Conservation (phyloP, 1,140 invertebrate genomes). For the Drosophila littoralis region DNA sequence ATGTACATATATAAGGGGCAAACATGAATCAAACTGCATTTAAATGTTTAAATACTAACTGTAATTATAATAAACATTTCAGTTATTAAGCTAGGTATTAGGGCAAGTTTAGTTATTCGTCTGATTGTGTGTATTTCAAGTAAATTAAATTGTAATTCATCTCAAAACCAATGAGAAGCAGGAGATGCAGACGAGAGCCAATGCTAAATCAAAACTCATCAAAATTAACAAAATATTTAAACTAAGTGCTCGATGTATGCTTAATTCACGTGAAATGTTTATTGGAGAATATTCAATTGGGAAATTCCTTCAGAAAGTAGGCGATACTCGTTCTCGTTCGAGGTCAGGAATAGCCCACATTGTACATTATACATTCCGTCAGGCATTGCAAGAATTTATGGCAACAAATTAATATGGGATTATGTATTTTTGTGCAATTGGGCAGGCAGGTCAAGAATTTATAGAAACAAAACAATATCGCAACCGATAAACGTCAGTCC, state of each 20-base stretch:
- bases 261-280: not conserved
- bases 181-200: conserved; percentile 29
- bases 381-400: not conserved
- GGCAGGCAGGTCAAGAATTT: conserved; percentile 23
- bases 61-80: conserved; percentile 65
- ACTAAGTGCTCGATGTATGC: conserved; percentile 4
- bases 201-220: conserved; percentile 33
- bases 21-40: conserved; percentile 78
- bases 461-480: conserved; percentile 30
- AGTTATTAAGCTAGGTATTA: conserved; percentile 52
- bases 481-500: conserved; percentile 17
- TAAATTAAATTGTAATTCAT: conserved; percentile 64
- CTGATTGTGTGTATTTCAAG: conserved; percentile 27
- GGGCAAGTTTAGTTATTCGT: conserved; percentile 20
- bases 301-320: not conserved
- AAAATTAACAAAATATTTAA: conserved; percentile 13
- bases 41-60: conserved; percentile 75
- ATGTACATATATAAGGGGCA: conserved; percentile 73
- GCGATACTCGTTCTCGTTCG: not conserved
- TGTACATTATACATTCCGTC: not conserved
- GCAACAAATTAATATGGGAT: not conserved
- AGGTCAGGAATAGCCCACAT: not conserved
- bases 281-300: not conserved
- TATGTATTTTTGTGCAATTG: conserved; percentile 7
- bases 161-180: conserved; percentile 17